Base-by-base conservation (phyloP, 2,113 vertebrate genomes). In the Reinhardtius hippoglossoides region DNA sequence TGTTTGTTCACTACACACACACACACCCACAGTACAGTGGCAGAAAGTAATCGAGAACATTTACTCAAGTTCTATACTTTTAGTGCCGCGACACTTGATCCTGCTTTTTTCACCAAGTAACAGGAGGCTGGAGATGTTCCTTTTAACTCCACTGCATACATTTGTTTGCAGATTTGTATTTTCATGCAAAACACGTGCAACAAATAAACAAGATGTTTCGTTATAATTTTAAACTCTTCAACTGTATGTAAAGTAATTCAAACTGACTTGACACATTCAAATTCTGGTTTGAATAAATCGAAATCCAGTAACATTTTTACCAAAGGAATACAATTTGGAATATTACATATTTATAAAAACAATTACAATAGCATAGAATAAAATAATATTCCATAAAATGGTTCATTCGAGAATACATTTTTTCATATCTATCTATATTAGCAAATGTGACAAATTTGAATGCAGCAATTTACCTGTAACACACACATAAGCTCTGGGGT, bases 1-100 rank as follows among this genome's bases (percentile, higher is more conserved):
- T n/a, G 37, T 27, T 24, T 24, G 27, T 27, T 4, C 27, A 27
- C 27, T 27, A 31, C 31, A 31, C 31, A 7, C 27, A 27, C 46
- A 50, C 9, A 37, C 31, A 50, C 5, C 24, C 56, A 40, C 7
- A 27, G n/a, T 26, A 31, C 27, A 65, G 16, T 23, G n/a, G 24
- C 31, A 52, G 3, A 31, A 9, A 40, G 37, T 31, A 64, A 65
- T 9, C 3, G 4, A 12, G 1, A 8, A 70, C 9, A 37, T 86
- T 65, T 48, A 35, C 62, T 63, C 14, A 40, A 66, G 8, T 21
- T 31, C 31, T 31, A 31, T 7, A 31, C 31, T 31, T 79, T 71
- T 8, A 14, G 16, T 24, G 8, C 15, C 24, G 13, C 20, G 20
- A 10, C 9, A 44, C 46, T 24, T 59, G 0, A 60, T 13, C 9